Evolutionary conservation across 2,888 invertebrate species (phyloP), one percentile per base, ranked within the genome.

Genomic region (Agapostemon virescens): DNA sequence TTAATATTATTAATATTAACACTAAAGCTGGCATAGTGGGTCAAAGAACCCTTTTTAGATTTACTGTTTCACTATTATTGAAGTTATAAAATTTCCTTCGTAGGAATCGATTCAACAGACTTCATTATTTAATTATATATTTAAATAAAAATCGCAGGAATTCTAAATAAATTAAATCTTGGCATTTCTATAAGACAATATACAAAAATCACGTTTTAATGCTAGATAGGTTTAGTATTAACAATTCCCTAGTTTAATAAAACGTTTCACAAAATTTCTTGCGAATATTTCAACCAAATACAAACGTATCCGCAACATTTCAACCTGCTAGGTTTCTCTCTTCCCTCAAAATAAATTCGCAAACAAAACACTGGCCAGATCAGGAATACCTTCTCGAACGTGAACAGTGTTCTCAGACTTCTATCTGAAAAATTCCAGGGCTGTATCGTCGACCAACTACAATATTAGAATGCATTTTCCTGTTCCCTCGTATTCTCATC

Each of bases 391-490:
- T 55, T 15, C 15, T 55, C 26, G 15, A 55, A 55, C 1, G 26
- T 5, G 55, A 55, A 26, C 55, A 55, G 6, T 55, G 55, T 55
- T 26, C 15, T 26, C 55, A 6, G 55, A 55, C 26, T 26, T 17
- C 55, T 15, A 55, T 55, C 26, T 26, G 15, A 55, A 55, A 55
- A 55, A 55, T 55, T 26, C 55, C 55, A 11, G 9, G 26, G 55
- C 26, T 55, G 23, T 26, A 55, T 55, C 55, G 55, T 26, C 26
- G 55, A 26, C 26, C 23, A 15, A n/a, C 55, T 55, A 71, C 74
- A 74, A 79, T 74, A 79, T 74, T 63, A 75, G 26, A 55, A 55
- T 55, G 52, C 33, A 26, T 33, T 33, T 33, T 11, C 61, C 55
- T 23, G 55, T 55, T 55, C 26, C 55, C 55, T 5, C 26, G 15